Percentiles rank a stretch among this genome's conserved stretches.
Conservation (phyloP, 2,797 vertebrate genomes). For the Lerista edwardsae region DNA sequence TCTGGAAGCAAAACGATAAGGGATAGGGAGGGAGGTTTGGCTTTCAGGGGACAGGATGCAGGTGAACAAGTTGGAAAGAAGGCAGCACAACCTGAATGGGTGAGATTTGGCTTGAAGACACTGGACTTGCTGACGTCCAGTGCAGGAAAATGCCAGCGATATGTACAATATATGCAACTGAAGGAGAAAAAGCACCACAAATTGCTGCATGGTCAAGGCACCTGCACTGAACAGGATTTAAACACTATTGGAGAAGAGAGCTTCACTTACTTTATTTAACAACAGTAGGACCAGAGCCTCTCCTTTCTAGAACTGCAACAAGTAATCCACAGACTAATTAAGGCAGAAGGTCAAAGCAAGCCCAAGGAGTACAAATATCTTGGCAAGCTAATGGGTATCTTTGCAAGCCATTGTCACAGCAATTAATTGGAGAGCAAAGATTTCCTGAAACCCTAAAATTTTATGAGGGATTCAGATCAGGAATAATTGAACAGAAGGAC, state of each 20-base stretch:
- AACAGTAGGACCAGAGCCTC: neutral
- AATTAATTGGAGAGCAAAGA: conserved; percentile 14
- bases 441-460: conserved; percentile 35
- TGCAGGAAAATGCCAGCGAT: neutral
- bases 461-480: conserved; percentile 22
- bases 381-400: conserved; percentile 18
- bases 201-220: neutral
- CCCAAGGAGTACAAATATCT: conserved; percentile 12
- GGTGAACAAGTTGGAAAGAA: neutral
- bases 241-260: neutral
- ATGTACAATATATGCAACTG: neutral
- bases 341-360: conserved; percentile 8
- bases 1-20: neutral
- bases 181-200: neutral
- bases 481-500: conserved; percentile 6
- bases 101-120: neutral
- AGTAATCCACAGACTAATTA: conserved; percentile 18
- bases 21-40: neutral
- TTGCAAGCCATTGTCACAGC: conserved; percentile 2
- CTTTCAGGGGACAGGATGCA: neutral
- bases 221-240: neutral
- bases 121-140: neutral
- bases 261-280: neutral
- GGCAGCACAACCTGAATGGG: neutral
- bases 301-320: neutral